Conservation (phyloP, 35 echinoderm and acorn worm genomes). For the Heliocidaris tuberculata region DNA sequence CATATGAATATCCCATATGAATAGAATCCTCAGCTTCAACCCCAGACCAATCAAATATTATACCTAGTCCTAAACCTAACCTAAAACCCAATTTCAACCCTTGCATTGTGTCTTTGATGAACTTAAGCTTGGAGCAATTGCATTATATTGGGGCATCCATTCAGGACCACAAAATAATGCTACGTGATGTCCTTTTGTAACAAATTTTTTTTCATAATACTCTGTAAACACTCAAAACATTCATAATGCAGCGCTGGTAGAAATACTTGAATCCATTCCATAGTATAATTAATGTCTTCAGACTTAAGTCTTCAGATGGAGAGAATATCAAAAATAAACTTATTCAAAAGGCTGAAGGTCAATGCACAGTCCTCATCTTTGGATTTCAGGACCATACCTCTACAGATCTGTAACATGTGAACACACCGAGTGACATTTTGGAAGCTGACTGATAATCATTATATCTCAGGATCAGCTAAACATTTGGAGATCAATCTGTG, state of each 20-base stretch:
- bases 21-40: too few relatives aligned
- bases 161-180: too few relatives aligned
- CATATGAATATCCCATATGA: too few relatives aligned
- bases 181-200: neutral
- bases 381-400: neutral
- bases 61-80: too few relatives aligned
- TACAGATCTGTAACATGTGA: neutral
- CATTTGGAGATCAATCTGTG: neutral
- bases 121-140: too few relatives aligned
- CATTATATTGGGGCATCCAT: too few relatives aligned
- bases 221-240: neutral
- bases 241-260: neutral
- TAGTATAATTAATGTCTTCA: too few relatives aligned
- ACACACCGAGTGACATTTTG: neutral
- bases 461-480: neutral
- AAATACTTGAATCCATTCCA: neutral
- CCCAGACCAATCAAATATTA: too few relatives aligned
- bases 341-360: neutral
- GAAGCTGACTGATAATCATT: constrained; percentile 8
- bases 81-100: too few relatives aligned
- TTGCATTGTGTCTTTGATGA: too few relatives aligned
- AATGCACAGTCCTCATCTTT: neutral
- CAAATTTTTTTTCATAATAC: neutral
- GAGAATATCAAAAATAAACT: neutral
- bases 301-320: too few relatives aligned